Percentiles rank a stretch among this genome's conserved stretches.
Conservation (phyloP, 2,113 vertebrate genomes). For the Festucalex cinctus region DNA sequence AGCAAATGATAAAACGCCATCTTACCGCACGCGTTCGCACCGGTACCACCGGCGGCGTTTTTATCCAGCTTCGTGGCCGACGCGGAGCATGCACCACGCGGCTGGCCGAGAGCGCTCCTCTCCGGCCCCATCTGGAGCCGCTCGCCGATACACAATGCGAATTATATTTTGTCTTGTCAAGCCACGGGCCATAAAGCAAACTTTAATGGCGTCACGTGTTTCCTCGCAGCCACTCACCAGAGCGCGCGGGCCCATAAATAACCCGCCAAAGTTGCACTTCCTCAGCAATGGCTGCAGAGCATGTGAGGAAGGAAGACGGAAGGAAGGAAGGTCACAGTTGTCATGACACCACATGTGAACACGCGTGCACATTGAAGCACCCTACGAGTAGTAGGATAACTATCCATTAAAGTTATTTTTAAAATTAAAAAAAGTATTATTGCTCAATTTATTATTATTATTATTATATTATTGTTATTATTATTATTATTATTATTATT, state of each 20-base stretch:
- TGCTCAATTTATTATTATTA: neutral
- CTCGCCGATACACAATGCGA: slow-evolving; percentile 99
- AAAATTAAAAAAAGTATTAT: too few relatives aligned
- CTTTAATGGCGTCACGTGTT: slow-evolving; percentile 99
- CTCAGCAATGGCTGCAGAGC: slow-evolving; percentile 73
- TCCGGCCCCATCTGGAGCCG: slow-evolving; percentile 93
- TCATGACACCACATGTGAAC: neutral
- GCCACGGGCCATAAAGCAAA: slow-evolving; percentile 99
- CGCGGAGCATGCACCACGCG: slow-evolving; percentile 60
- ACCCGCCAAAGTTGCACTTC: slow-evolving; percentile 90
- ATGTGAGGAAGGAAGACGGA: neutral
- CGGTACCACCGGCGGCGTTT: neutral
- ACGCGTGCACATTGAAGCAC: neutral
- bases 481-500: neutral
- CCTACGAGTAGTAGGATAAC: neutral
- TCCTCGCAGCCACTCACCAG: slow-evolving; percentile 94
- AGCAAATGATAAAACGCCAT: slow-evolving; percentile 62
- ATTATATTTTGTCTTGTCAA: slow-evolving; percentile 99
- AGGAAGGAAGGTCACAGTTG: neutral
- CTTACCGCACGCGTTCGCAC: slow-evolving; percentile 77
- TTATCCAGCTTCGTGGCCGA: neutral
- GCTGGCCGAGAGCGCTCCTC: slow-evolving; percentile 72
- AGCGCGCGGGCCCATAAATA: slow-evolving; percentile 95
- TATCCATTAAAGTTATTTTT: neutral
- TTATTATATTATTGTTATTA: too few relatives aligned